Conservation (phyloP, 2,888 invertebrate species). For the Xestoiulus laeticollis region DNA sequence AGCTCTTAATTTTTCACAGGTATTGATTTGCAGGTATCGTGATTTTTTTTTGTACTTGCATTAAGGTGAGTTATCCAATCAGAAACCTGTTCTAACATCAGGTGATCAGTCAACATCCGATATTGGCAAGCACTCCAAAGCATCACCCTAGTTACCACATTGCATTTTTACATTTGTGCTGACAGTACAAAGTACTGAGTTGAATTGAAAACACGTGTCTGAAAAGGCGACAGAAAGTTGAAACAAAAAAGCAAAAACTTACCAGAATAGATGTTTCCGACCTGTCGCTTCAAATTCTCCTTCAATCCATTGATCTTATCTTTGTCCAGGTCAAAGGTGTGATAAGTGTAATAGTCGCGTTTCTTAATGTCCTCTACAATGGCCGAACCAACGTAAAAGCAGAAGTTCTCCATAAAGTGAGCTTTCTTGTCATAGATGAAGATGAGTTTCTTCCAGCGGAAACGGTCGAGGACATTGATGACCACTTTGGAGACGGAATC, state of each 20-base stretch:
- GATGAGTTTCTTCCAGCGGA: slow-evolving; percentile 76
- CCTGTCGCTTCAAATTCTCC: slow-evolving; percentile 70
- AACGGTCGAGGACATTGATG: slow-evolving; percentile 60
- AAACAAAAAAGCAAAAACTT: slow-evolving; percentile 63
- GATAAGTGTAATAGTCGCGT: slow-evolving; percentile 65
- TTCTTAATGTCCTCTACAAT: slow-evolving; percentile 71
- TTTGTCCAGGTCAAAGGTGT: slow-evolving; percentile 72
- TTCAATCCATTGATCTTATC: slow-evolving; percentile 72
- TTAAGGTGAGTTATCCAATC: too few species aligned
- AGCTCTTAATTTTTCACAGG: too few species aligned
- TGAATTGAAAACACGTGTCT: too few species aligned
- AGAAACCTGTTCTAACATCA: too few species aligned
- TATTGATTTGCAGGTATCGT: too few species aligned
- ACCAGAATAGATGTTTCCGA: slow-evolving; percentile 74
- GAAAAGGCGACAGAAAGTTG: neutral
- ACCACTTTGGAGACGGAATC: slow-evolving; percentile 55
- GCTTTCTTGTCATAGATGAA: slow-evolving; percentile 81
- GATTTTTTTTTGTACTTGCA: too few species aligned
- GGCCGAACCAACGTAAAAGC: slow-evolving; percentile 78
- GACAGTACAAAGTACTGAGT: too few species aligned
- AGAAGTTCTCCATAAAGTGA: slow-evolving; percentile 74
- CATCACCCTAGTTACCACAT: too few species aligned
- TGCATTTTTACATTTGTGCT: too few species aligned
- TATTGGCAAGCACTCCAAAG: too few species aligned
- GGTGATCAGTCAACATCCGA: too few species aligned